Evolutionary conservation across 2,113 vertebrate genomes (phyloP).

Genomic region (Dissostichus mawsoni): DNA sequence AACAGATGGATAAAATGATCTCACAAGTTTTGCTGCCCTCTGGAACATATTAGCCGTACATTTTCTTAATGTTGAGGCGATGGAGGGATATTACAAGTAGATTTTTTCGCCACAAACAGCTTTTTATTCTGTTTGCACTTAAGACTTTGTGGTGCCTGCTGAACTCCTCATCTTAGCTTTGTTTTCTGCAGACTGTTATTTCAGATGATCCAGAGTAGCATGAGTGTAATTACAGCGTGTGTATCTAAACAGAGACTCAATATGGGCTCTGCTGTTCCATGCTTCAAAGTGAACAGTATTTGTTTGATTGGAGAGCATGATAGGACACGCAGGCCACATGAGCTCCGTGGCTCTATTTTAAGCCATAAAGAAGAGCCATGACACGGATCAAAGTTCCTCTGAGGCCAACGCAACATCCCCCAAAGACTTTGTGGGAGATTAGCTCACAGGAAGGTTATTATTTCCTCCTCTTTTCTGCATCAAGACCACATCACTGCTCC

Average conservation of each 20-base stretch:
- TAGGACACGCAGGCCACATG: conserved; percentile 47
- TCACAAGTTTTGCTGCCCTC: conserved; percentile 63
- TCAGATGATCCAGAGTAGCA: conserved; percentile 53
- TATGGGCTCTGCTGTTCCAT: conserved; percentile 44
- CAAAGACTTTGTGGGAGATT: conserved; percentile 40
- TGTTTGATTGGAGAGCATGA: conserved; percentile 72
- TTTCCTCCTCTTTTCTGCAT: conserved; percentile 22
- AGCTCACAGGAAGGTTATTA: conserved; percentile 36
- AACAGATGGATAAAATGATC: conserved; percentile 66
- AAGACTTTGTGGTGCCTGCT: conserved; percentile 49
- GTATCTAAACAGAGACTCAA: conserved; percentile 63
- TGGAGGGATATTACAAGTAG: conserved; percentile 42
- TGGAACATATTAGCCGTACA: conserved; percentile 74
- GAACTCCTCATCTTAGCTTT: conserved; percentile 51
- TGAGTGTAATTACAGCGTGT: conserved; percentile 73
- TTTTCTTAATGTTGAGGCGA: conserved; percentile 36
- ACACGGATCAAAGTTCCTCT: conserved; percentile 66
- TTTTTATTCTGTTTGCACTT: conserved; percentile 58
- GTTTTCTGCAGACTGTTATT: conserved; percentile 72
- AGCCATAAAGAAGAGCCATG: conserved; percentile 62
- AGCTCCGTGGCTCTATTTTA: conserved; percentile 50
- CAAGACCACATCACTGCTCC: neutral
- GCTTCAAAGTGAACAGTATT: conserved; percentile 72
- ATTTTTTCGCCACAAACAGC: conserved; percentile 40
- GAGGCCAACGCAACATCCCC: conserved; percentile 53